Conservation (phyloP, 2,797 vertebrate species). For the Siniperca obscura region DNA sequence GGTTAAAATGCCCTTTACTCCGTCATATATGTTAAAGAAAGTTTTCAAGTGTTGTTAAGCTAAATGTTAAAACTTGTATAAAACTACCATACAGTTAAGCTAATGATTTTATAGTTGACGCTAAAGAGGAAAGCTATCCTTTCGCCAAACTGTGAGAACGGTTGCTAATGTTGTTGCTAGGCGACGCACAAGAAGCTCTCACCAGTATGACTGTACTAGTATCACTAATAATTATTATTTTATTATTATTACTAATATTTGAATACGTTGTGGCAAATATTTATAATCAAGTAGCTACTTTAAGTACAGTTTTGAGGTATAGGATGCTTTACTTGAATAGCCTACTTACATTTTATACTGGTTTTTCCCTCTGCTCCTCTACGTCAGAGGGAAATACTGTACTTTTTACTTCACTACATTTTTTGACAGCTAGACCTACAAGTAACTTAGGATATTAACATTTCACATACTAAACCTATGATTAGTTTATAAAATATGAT, state of each 20-base stretch:
- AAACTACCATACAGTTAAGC: not conserved
- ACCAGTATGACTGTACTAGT: not conserved
- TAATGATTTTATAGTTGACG: not conserved
- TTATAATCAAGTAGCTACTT: no score
- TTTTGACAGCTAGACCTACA: not conserved
- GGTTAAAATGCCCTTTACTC: not conserved
- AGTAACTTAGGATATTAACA: not conserved
- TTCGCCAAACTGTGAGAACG: no score
- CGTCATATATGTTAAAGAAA: not conserved
- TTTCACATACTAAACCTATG: constrained; percentile 4
- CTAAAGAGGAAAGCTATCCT: no score
- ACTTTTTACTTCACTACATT: not conserved
- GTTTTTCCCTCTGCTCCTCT: not conserved
- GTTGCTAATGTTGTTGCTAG: constrained; percentile 13
- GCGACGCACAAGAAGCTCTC: not conserved
- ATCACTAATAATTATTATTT: not conserved
- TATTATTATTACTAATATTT: not conserved
- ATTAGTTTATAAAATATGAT: not conserved
- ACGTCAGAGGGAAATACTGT: not conserved
- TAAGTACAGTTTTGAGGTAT: not conserved
- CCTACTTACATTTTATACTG: not conserved
- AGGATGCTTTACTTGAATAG: not conserved
- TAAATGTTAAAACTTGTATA: not conserved
- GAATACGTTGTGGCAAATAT: not conserved
- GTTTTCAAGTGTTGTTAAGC: not conserved